Evolutionary conservation across 2,113 vertebrate species (phyloP).

Genomic region (Epinephelus lanceolatus): DNA sequence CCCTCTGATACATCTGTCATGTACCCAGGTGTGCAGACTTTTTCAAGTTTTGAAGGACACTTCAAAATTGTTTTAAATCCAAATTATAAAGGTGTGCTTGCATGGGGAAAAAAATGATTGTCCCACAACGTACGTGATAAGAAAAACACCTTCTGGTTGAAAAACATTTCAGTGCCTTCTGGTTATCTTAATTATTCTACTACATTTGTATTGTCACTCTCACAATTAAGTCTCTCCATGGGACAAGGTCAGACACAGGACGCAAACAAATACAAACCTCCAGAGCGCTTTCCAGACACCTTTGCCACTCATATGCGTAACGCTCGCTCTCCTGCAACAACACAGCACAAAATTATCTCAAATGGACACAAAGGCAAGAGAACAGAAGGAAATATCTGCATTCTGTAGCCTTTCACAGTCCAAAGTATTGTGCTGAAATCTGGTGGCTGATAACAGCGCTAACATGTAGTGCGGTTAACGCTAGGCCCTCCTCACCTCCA

Average conservation of each 20-base stretch:
- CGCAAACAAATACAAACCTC: slow-evolving; percentile 87
- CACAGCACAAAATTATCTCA: slow-evolving; percentile 36
- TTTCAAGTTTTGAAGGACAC: neutral
- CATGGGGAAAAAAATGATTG: neutral
- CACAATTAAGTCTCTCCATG: neutral
- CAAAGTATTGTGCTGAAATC: neutral
- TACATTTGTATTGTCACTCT: slow-evolving; percentile 3
- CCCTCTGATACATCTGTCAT: neutral
- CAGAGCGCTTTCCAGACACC: slow-evolving; percentile 94
- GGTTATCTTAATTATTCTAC: slow-evolving; percentile 41
- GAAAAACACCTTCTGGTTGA: neutral
- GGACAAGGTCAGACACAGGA: slow-evolving; percentile 5
- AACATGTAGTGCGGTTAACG: neutral
- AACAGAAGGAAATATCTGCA: neutral
- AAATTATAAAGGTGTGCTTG: neutral
- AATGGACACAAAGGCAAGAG: slow-evolving; percentile 32
- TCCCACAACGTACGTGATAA: neutral
- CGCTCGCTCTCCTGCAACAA: slow-evolving; percentile 93
- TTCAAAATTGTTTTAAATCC: neutral
- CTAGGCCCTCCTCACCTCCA: slow-evolving; percentile 88
- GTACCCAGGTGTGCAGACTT: neutral
- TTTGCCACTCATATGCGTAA: slow-evolving; percentile 97
- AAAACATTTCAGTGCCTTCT: slow-evolving; percentile 10
- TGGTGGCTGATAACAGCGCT: neutral
- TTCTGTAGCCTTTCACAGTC: slow-evolving; percentile 18